Percentiles rank a stretch among this genome's conserved stretches.
Conservation (phyloP, 2,113 vertebrate genomes). For the Crotalus horridus region DNA sequence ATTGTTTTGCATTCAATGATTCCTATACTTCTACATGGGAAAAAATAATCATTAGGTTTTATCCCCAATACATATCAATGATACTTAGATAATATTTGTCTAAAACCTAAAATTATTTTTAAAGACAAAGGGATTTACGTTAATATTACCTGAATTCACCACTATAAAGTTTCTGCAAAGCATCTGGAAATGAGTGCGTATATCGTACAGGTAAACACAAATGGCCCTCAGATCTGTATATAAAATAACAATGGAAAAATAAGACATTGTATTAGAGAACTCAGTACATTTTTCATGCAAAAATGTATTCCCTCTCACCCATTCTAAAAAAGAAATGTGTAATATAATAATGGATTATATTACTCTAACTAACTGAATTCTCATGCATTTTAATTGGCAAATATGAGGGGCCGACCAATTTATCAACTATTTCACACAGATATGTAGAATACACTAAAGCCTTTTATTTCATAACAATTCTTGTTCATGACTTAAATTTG, state of each 20-base stretch:
- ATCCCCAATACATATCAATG: not conserved
- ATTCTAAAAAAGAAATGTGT: not conserved
- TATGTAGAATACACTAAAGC: not conserved
- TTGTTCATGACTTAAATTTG: not conserved
- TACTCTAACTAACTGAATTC: not conserved
- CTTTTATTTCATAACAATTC: not conserved
- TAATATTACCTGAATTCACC: constrained; percentile 93
- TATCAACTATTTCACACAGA: not conserved
- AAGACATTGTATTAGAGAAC: not conserved
- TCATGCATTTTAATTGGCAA: not conserved
- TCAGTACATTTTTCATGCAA: not conserved
- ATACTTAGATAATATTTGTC: not conserved
- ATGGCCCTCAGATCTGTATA: constrained; percentile 86
- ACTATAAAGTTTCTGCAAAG: constrained; percentile 83
- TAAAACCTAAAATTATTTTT: not conserved
- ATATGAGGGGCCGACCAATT: not conserved
- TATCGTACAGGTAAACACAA: constrained; percentile 93
- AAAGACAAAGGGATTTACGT: not conserved
- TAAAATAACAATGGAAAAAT: not conserved
- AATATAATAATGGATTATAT: not conserved
- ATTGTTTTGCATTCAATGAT: not conserved
- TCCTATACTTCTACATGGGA: not conserved
- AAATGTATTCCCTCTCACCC: not conserved
- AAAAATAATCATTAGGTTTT: not conserved
- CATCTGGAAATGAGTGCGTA: constrained; percentile 89